Conservation (phyloP, 2,888 invertebrate genomes). For the Panopea generosa region DNA sequence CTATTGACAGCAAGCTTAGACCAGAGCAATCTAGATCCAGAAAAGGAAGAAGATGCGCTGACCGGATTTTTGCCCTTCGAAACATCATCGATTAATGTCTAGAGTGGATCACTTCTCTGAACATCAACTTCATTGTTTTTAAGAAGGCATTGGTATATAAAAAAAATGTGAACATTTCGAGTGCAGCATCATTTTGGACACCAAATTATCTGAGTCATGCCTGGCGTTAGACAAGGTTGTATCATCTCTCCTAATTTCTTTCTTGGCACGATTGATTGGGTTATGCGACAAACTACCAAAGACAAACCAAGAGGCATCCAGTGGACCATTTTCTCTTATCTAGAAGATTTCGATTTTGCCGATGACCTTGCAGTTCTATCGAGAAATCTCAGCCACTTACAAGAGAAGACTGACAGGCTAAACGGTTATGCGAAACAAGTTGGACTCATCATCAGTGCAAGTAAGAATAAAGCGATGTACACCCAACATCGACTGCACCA, state of each 20-base stretch:
- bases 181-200: no score
- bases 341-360: conserved; percentile 5
- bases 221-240: conserved; percentile 1
- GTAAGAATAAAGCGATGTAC: no score
- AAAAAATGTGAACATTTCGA: no score
- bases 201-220: no score
- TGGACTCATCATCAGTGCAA: no score
- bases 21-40: background rate
- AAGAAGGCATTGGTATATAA: background rate
- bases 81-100: no score
- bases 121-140: conserved; percentile 1
- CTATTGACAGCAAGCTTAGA: background rate
- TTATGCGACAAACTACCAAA: no score
- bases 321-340: background rate
- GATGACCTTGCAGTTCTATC: no score
- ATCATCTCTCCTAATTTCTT: conserved; percentile 5
- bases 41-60: no score
- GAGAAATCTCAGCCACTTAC: background rate
- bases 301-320: no score
- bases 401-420: conserved; percentile 8
- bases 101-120: background rate
- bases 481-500: background rate
- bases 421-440: no score
- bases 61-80: no score
- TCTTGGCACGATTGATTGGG: background rate